Evolutionary conservation across 2,888 invertebrate species (phyloP), one percentile per base, ranked within the genome.

Genomic region (Zele albiditarsus): DNA sequence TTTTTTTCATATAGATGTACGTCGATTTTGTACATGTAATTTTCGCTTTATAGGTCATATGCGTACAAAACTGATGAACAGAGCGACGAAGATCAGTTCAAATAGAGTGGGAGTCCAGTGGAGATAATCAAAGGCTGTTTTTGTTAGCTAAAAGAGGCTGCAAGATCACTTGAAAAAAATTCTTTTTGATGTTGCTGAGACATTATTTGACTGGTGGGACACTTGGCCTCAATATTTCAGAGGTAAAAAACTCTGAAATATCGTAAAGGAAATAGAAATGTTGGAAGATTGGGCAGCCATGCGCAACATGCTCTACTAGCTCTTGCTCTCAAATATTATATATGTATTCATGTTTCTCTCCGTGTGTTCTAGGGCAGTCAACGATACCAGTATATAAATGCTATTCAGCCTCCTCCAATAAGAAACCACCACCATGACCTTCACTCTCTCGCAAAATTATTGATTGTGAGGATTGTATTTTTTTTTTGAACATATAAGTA

Each of bases 241-340:
- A 46, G 38, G 38, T 38, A 46, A n/a, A 46, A 46, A 10, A 46
- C 46, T 16, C 16, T n/a, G n/a, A 16, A 3, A n/a, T 5, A n/a
- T 16, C 42, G n/a, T n/a, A 20, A 49, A 27, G n/a, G 49, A 49
- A 67, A 16, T 27, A 16, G 28, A 49, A 28, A 67, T 14, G 27
- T 67, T 46, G 10, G 46, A 67, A 27, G 49, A 68, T 68, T 68
- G 20, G 79, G 79, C 78, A 80, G 83, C 83, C 78, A 82, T 82
- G 84, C 83, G 84, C 83, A 80, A 80, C 80, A 72, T 80, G 79
- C 78, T 77, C 49, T 12, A 20, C 42, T 49, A 28, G 23, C 46
- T 38, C 66, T 27, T 38, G 38, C 38, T 38, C 38, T 46, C 49
- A 46, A 14, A 31, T 8, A 31, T 33, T 63, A 2, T 49, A 16